These are phyloP conservation scores for Leucophenga varia DNA, from an alignment of 1,140 invertebrate species.

Conservation along the genomic window DNA sequence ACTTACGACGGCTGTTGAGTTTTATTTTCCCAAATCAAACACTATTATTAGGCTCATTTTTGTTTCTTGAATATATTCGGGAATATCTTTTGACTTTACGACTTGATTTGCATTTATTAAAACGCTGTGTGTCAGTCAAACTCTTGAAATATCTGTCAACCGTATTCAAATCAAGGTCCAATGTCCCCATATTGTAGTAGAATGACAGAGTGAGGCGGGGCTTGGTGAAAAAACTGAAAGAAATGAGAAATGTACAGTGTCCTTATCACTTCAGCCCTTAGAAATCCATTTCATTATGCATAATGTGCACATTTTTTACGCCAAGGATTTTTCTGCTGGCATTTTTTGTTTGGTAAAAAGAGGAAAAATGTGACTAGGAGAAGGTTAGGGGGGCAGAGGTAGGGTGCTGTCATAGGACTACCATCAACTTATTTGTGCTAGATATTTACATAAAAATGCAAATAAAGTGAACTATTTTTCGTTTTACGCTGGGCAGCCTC, in stretches of 20 bases:
- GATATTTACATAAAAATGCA: constrained; percentile 28
- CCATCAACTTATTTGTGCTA: constrained; percentile 21
- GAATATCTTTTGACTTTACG: no score
- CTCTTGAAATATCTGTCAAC: no score
- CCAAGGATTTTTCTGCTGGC: constrained; percentile 9
- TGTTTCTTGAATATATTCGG: no score
- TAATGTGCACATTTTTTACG: constrained; percentile 20
- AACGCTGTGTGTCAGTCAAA: no score
- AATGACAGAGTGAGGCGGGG: no score
- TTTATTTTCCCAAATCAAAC: no score
- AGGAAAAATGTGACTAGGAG: no score
- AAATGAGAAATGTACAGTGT: constrained; percentile 25
- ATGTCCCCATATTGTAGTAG: no score
- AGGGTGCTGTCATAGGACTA: not conserved
- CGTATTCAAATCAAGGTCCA: no score
- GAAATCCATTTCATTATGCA: constrained; percentile 28
- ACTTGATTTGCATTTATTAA: no score
- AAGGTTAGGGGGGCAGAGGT: not conserved
- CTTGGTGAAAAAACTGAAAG: constrained; percentile 2
- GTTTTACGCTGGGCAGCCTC: constrained; percentile 12
- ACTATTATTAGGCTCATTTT: no score
- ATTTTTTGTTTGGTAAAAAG: not conserved
- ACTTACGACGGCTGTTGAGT: no score
- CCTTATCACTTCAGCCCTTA: constrained; percentile 22
- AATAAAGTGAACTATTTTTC: constrained; percentile 20